Percentiles rank a stretch among this genome's conserved stretches.
Conservation (phyloP, 2,797 vertebrate species). For the Loris lydekkerianus region DNA sequence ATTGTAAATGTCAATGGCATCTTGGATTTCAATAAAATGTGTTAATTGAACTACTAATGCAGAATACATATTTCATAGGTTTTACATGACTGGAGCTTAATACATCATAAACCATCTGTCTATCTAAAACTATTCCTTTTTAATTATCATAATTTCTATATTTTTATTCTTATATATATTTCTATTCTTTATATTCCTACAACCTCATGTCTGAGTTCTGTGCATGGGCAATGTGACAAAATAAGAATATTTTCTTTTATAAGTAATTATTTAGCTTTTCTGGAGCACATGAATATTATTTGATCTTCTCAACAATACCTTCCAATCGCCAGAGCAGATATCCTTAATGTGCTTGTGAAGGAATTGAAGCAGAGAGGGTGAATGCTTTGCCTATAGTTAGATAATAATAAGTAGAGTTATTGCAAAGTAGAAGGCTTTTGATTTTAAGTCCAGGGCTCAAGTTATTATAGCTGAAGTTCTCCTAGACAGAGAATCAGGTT, state of each 20-base stretch:
- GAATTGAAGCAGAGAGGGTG: not conserved
- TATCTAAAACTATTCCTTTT: not conserved
- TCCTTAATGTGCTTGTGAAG: not conserved
- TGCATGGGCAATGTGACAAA: not conserved
- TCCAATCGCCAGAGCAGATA: not conserved
- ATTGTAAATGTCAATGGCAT: conserved; percentile 72
- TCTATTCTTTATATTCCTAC: not conserved
- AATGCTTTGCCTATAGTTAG: not conserved
- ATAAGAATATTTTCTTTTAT: not conserved
- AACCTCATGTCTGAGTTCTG: not conserved
- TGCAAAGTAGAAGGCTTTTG: not conserved
- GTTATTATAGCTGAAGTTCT: not conserved
- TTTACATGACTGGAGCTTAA: conserved; percentile 21
- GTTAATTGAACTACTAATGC: conserved; percentile 64
- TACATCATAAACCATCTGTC: not conserved
- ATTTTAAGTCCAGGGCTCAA: not conserved
- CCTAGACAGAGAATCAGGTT: not conserved
- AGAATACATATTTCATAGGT: not conserved
- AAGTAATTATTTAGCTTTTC: not conserved
- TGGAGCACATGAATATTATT: not conserved
- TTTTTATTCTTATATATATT: not conserved
- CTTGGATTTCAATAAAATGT: conserved; percentile 64
- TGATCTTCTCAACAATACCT: not conserved
- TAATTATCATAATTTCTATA: not conserved
- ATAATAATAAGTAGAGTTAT: not conserved